Evolutionary conservation across 2,888 invertebrate genomes (phyloP), one percentile per base, ranked within the genome.

Genomic region (Tetrapedia diversipes): DNA sequence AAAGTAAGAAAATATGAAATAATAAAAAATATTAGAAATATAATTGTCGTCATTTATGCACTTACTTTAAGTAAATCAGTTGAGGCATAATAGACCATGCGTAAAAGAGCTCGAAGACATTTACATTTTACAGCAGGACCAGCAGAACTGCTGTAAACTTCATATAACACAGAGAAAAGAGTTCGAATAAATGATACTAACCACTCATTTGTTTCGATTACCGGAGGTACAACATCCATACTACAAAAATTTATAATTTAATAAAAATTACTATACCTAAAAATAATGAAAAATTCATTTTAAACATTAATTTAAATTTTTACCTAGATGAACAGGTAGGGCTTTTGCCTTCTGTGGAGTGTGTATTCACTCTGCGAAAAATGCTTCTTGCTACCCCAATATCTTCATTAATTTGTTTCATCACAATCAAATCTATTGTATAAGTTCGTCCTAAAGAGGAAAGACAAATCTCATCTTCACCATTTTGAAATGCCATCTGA

Each of bases 401-500:
- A 92, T 98, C 98, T 93, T 99, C 99, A 92, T 99, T 99, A 83
- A 99, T 97, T 93, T 99, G 98, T 92, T 98, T 98, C 98, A 99
- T 98, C 86, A 98, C 96, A 90, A 97, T 96, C 90, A 99, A 97
- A 93, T 99, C 99, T 83, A 99, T 96, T 0, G 98, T 98, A 93
- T 98, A 99, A 2, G 98, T 98, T 86, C 98, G 95, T 63, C 98
- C 98, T 90, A 98, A 94, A 64, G 98, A 97, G 71, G 96, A 97
- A 83, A 99, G 94, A 90, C 97, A 97, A 85, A 98, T 97, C 92
- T 99, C 99, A 91, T 99, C 98, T 91, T 99, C 99, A 41, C 98
- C 97, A 83, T 96, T 96, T 89, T 97, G 95, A 92, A 97, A 97
- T 32, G 98, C 98, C 76, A 97, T 94, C 94, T 94, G 86, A 22